Evolutionary conservation across 2,797 vertebrate species (phyloP), one percentile per base, ranked within the genome.

Genomic region (Onychomys leucogaster): DNA sequence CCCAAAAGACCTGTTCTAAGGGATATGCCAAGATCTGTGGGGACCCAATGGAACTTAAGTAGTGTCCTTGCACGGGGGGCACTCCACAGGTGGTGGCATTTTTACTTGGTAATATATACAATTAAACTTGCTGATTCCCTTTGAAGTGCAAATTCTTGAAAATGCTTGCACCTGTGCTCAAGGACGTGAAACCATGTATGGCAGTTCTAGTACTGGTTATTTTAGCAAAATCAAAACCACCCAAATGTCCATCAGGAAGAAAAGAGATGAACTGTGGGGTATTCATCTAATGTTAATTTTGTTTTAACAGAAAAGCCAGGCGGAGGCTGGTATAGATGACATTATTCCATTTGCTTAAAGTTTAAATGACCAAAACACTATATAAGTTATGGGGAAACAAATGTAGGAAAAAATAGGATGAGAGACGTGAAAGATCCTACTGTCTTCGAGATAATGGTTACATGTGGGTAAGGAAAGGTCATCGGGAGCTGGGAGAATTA

Each of bases 271-370:
- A 92, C 10, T 71, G 43, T 55, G 29, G 34, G 25, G 21, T 43
- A 49, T 84, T 85, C 9, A 65, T 76, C 59, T 19, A 25, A 49
- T 5, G 12, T 17, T 61, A 52, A 89, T 65, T 71, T 94, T 89
- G n/a, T 41, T 2, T 49, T 80, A 93, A 91, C 13, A 65, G 83
- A 82, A 93, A 94, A 76, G 14, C 73, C 73, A 69, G 4, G 49
- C 43, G 27, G 6, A 94, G 46, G 85, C 14, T 23, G 34, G 59
- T 41, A 27, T 23, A 63, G 49, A 49, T 13, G 21, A 8, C 34
- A 89, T n/a, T 14, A 93, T 78, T 75, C 32, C 19, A 52, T 34
- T 95, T 82, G 75, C 86, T 94, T 95, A 63, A 86, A 75, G 19
- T 41, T 93, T 78, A 89, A 81, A 76, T 32, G 25, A 61, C 34